These are phyloP conservation scores for Tubulanus polymorphus DNA, from an alignment of 2,888 invertebrate genomes.

Conservation along the genomic window DNA sequence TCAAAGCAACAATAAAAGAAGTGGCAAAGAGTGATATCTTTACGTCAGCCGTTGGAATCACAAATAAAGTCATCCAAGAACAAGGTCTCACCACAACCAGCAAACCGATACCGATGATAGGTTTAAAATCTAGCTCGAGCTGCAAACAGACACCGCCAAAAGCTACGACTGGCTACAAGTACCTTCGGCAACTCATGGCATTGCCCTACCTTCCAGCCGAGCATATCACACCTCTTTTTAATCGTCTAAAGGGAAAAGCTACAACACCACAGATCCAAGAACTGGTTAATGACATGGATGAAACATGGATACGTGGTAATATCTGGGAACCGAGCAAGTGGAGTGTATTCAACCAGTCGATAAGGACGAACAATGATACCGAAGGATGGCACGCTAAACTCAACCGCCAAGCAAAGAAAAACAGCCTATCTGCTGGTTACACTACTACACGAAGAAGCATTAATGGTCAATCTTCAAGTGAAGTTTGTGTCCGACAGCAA, in stretches of 20 bases:
- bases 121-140: constrained; percentile 1
- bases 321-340: neutral
- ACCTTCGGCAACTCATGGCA: neutral
- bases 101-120: neutral
- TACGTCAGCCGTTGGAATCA: neutral
- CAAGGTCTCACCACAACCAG: neutral
- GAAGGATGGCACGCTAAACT: neutral
- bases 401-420: neutral
- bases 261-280: no score
- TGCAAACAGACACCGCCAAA: neutral
- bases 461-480: neutral
- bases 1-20: neutral
- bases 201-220: constrained; percentile 4
- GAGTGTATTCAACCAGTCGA: constrained; percentile 2
- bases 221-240: neutral
- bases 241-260: neutral
- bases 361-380: neutral
- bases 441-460: neutral
- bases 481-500: neutral
- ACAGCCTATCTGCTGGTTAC: neutral
- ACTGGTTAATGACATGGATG: constrained; percentile 1
- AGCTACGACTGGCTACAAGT: neutral
- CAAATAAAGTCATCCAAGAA: neutral
- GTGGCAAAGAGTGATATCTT: neutral
- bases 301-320: neutral